phyloP scores from a whole-genome alignment of 2,797 vertebrate genomes.

The Cryptoprocta ferox region DNA sequence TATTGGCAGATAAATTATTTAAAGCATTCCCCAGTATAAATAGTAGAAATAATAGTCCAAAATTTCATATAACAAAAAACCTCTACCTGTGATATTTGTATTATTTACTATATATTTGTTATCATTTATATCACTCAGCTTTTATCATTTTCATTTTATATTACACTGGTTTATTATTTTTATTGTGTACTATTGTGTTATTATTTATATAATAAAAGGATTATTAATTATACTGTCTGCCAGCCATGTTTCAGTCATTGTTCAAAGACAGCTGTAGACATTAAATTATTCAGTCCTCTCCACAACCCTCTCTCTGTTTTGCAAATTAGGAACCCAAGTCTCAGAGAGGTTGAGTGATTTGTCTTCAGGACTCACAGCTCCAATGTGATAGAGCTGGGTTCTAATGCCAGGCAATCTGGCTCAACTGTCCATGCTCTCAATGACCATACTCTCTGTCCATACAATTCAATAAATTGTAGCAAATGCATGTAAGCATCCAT shows the following conservation, averaged over 20 bases:
- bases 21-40: neutral
- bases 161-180: neutral
- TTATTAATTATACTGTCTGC: neutral
- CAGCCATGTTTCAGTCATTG: neutral
- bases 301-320: neutral
- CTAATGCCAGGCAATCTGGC: neutral
- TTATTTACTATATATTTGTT: neutral
- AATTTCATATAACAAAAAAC: neutral
- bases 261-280: neutral
- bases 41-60: neutral
- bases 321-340: neutral
- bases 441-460: neutral
- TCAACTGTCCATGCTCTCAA: neutral
- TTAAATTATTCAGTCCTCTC: neutral
- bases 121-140: neutral
- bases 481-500: neutral
- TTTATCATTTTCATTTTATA: neutral
- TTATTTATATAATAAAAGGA: neutral
- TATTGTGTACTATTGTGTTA: neutral
- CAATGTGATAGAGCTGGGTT: neutral
- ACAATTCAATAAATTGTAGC: neutral
- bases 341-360: neutral
- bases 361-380: neutral
- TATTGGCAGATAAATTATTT: neutral
- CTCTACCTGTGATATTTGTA: neutral